Evolutionary conservation across 1,140 invertebrate species (phyloP), one percentile per base, ranked within the genome.

Genomic region (Amyelois transitella): DNA sequence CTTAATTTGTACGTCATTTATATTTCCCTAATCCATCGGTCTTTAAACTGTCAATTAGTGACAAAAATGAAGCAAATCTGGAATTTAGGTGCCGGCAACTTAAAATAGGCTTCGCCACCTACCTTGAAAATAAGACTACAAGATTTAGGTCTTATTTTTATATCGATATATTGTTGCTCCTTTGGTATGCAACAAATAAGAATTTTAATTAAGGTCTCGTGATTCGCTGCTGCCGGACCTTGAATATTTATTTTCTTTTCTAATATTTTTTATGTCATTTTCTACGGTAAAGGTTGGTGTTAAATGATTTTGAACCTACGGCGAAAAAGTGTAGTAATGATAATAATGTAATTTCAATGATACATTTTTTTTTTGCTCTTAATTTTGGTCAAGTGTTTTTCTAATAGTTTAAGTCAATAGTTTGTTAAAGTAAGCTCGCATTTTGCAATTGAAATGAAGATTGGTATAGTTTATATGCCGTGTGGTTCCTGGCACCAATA

Each of bases 171-270:
- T 20, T 48, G 19, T 48, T 48, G 45, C 45, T 18, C 8, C 8
- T 48, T 48, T 48, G 45, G 45, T 21, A 48, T 48, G 45, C 45
- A 48, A 48, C 45, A 48, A 21, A 20, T 19, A 48, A 48, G 19
- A 21, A 48, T 48, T 48, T 48, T 48, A 48, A 48, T 48, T 48
- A 48, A 48, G 4, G 0, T 12, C 43, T 20, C 7, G 1, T 48
- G 45, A 38, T 38, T 38, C 32, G 17, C 32, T 38, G 32, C 32
- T 38, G 17, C 12, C 25, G 12, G 25, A 32, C 25, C 32, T 14
- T 38, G 12, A 38, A 14, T 14, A 4, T 38, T 38, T 8, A 3
- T 38, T 14, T 32, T n/a, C n/a, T n/a, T n/a, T n/a, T n/a, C n/a
- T 32, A 10, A 12, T 32, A 32, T 32, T 32, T 32, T 32, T 32